A percentile compares a stretch with the other conserved stretches of the same genome.
Conservation (phyloP, 2,797 vertebrate species). For the Spea hammondii region DNA sequence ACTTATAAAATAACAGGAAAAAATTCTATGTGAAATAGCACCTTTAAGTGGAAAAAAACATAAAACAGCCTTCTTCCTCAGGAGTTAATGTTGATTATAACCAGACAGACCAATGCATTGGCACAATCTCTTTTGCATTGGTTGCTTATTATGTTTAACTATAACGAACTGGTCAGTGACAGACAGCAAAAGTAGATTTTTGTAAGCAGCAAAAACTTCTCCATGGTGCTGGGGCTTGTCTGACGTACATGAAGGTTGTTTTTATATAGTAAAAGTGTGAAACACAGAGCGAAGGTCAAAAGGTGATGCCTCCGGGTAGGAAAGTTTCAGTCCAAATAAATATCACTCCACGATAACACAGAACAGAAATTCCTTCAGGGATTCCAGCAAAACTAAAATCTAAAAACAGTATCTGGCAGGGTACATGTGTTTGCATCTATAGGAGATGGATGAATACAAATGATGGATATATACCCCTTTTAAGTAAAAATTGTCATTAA, state of each 20-base stretch:
- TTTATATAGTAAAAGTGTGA: conserved; percentile 28
- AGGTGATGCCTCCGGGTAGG: conserved; percentile 38
- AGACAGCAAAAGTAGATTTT: not conserved
- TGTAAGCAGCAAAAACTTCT: conserved; percentile 13
- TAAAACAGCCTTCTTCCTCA: too few relatives aligned
- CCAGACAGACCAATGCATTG: too few relatives aligned
- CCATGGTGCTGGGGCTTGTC: not conserved
- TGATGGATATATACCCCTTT: not conserved
- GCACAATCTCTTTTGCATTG: too few relatives aligned
- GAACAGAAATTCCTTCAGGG: conserved; percentile 36
- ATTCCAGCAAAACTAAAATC: conserved; percentile 35
- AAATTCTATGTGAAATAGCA: too few relatives aligned
- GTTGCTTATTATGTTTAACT: too few relatives aligned
- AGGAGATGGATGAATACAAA: conserved; percentile 34
- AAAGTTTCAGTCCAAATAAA: conserved; percentile 42
- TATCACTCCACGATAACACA: conserved; percentile 40
- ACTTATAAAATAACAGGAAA: too few relatives aligned
- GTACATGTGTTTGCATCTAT: conserved; percentile 11
- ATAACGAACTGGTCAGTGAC: not conserved
- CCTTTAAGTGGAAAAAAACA: too few relatives aligned
- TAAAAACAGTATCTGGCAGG: conserved; percentile 29
- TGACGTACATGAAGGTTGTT: conserved; percentile 29
- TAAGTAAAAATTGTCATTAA: too few relatives aligned
- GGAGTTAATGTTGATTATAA: too few relatives aligned
- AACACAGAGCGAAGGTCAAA: conserved; percentile 35